Percentiles rank a stretch among this genome's conserved stretches.
These are phyloP conservation scores for Actinemys pallida DNA, from an alignment of 2,113 vertebrate species.

Conservation along the genomic window DNA sequence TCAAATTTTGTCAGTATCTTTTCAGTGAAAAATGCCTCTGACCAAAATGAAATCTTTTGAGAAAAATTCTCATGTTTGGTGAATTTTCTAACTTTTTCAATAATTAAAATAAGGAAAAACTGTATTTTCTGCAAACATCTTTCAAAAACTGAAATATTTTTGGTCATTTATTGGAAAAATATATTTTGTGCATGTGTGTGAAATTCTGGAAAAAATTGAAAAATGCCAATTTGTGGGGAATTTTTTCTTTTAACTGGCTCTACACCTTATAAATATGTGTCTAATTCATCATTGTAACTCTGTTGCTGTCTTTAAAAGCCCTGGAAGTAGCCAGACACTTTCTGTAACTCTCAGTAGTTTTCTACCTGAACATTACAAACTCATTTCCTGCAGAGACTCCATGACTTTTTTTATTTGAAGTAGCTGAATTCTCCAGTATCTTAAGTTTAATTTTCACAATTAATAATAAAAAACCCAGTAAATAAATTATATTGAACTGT, in stretches of 20 bases:
- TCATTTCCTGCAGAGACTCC: neutral
- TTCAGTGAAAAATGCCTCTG: neutral
- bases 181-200: neutral
- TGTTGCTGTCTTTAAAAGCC: slow-evolving; percentile 30
- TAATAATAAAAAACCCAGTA: slow-evolving; percentile 28
- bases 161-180: neutral
- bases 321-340: slow-evolving; percentile 31
- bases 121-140: neutral
- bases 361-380: neutral
- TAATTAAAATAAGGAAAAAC: neutral
- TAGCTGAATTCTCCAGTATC: slow-evolving; percentile 25
- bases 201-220: neutral
- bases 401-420: slow-evolving; percentile 26
- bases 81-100: neutral
- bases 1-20: neutral
- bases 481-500: neutral
- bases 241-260: neutral
- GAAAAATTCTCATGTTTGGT: neutral
- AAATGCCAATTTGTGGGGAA: no score
- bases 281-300: neutral
- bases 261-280: neutral
- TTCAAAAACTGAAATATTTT: neutral
- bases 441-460: slow-evolving; percentile 9
- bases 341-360: slow-evolving; percentile 12
- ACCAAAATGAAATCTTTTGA: neutral